A percentile compares a stretch with the other conserved stretches of the same genome.
phyloP scores from a whole-genome alignment of 2,797 vertebrate species.

The Tapirus indicus region DNA sequence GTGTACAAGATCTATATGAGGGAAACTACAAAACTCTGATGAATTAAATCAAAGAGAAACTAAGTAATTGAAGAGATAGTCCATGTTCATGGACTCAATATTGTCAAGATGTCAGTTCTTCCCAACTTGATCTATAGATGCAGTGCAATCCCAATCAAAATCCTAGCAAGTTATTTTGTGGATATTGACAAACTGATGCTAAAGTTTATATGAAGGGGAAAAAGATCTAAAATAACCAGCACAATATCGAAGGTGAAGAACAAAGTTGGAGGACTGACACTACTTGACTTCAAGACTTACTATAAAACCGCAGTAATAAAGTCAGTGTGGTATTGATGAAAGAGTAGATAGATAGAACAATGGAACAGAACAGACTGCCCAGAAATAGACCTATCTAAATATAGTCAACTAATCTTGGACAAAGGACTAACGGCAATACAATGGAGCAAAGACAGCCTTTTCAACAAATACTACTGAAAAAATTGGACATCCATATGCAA shows the following conservation, averaged over 20 bases:
- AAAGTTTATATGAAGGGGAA: background rate
- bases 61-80: too few relatives aligned
- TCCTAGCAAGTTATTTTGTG: too few relatives aligned
- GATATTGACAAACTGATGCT: background rate
- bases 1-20: too few relatives aligned
- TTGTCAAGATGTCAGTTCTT: too few relatives aligned
- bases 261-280: background rate
- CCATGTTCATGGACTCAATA: too few relatives aligned
- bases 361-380: background rate
- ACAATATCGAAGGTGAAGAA: background rate
- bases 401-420: background rate
- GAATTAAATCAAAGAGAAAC: too few relatives aligned
- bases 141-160: too few relatives aligned
- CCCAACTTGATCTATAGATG: too few relatives aligned
- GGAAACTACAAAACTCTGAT: too few relatives aligned
- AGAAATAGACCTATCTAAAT: background rate
- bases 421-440: background rate
- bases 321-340: background rate
- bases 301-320: background rate
- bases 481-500: background rate
- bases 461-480: background rate
- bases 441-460: background rate
- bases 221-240: background rate
- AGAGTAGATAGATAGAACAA: background rate
- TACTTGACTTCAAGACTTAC: background rate